Base-by-base conservation (phyloP, 2,113 vertebrate genomes). In the Petrocephalus microphthalmus region DNA sequence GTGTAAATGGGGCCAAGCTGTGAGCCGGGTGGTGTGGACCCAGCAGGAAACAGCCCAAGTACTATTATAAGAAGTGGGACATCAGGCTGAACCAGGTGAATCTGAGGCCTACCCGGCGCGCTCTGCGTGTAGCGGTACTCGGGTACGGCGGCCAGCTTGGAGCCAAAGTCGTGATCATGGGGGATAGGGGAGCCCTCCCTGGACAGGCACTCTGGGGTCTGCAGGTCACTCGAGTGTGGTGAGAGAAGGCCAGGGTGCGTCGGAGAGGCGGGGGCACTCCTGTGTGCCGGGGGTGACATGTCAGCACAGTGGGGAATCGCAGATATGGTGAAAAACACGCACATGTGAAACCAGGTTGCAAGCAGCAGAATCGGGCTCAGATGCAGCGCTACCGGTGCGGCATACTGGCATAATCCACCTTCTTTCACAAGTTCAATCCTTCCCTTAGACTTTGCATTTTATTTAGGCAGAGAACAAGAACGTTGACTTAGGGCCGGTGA, bases 111-210 rank as follows among this genome's bases (percentile, higher is more conserved):
- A 99, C 98, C 98, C 57, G 98, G 98, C 2, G 98, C 98, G 0
- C 98, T 99, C 91, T 99, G 98, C 64, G 98, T 96, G 94, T 98
- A 99, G 71, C 98, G 96, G 81, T 97, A 99, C 94, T 99, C 98
- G 0, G 98, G 97, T 85, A 99, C 98, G 2, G 98, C 97, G 2
- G 98, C 96, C 90, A 99, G 92, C 91, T 99, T 99, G 87, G 96
- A 97, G 92, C 96, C 96, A 92, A 98, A 97, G 81, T 99, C 97
- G 5, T 86, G 96, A 89, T 99, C 98, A 0, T 98, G 97, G 29
- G 98, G 95, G 93, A 98, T 93, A 22, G 98, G 98, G 0, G 98
- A 99, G 89, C 98, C 98, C 92, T 99, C 98, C 89, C 98, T 95
- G 45, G 98, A 99, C 89, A 99, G 94, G 94, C 97, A 97, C 92